Evolutionary conservation across 2,797 vertebrate species (phyloP).

Genomic region (Galago senegalensis): DNA sequence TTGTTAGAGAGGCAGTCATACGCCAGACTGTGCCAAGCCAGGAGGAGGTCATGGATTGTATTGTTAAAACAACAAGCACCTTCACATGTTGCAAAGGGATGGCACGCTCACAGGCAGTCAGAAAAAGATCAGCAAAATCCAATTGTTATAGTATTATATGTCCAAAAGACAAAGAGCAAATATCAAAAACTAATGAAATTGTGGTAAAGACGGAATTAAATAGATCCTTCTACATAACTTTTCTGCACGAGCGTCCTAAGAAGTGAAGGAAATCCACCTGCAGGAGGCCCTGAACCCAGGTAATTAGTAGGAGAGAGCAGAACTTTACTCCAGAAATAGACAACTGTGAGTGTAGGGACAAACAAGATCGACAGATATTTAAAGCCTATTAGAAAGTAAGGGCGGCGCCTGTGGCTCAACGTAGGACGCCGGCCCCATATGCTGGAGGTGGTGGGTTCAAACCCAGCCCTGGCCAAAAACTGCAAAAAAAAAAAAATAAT

Average conservation of each 20-base stretch:
- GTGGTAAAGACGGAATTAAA: not conserved
- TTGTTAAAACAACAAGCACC: not conserved
- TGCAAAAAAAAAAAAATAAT: no score
- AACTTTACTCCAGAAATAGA: not conserved
- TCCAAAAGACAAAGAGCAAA: not conserved
- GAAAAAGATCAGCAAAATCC: not conserved
- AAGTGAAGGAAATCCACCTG: not conserved
- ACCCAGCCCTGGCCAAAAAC: no score
- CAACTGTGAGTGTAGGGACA: not conserved
- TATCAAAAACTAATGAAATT: not conserved
- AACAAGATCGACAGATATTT: not conserved
- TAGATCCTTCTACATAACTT: not conserved
- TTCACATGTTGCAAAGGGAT: not conserved
- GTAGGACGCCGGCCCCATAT: no score
- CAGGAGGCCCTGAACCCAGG: not conserved
- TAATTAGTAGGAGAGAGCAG: not conserved
- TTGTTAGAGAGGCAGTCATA: not conserved
- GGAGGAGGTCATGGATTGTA: not conserved
- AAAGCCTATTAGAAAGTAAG: not conserved
- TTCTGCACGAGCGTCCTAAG: not conserved
- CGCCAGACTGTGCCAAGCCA: not conserved
- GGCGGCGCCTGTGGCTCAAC: no score
- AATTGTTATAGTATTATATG: not conserved
- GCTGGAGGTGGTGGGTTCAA: no score
- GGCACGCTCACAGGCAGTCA: not conserved